These are phyloP conservation scores for Campoplex capitator DNA, from an alignment of 2,888 invertebrate genomes.

Conservation along the genomic window DNA sequence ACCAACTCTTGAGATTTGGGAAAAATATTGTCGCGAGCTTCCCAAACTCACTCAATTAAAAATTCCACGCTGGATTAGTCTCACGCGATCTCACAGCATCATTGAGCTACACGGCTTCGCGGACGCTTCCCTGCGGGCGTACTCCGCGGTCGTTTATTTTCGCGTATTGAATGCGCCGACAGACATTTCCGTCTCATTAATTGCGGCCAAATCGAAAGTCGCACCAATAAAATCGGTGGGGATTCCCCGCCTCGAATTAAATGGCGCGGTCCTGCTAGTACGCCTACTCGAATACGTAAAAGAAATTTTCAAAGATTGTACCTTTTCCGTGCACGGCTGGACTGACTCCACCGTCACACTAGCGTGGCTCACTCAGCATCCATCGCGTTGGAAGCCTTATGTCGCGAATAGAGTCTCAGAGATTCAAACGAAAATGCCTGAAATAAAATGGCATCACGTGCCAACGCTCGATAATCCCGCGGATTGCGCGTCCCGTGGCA, in stretches of 20 bases:
- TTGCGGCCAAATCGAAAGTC: not conserved
- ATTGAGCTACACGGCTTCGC: slow-evolving; percentile 28
- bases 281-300: slow-evolving; percentile 41
- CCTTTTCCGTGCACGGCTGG: slow-evolving; percentile 38
- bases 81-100: not conserved
- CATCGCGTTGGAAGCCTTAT: slow-evolving; percentile 67
- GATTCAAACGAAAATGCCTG: slow-evolving; percentile 73
- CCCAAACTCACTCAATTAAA: not conserved
- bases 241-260: slow-evolving; percentile 37
- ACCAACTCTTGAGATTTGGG: not conserved
- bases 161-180: not conserved
- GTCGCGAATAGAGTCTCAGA: slow-evolving; percentile 75
- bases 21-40: not conserved
- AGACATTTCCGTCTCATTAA: not conserved
- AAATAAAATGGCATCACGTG: slow-evolving; percentile 74
- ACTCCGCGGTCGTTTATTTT: slow-evolving; percentile 33
- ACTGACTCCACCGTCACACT: slow-evolving; percentile 73
- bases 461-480: slow-evolving; percentile 74
- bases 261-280: not conserved
- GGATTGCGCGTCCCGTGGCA: slow-evolving; percentile 77
- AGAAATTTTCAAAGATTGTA: not conserved
- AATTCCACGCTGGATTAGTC: slow-evolving; percentile 21
- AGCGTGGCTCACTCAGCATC: slow-evolving; percentile 70
- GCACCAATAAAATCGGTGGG: slow-evolving; percentile 8
- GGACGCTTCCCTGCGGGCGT: slow-evolving; percentile 4